A percentile compares a stretch with the other conserved stretches of the same genome.
Conservation (phyloP, 2,888 invertebrate species). For the Argyra leucocephala region DNA sequence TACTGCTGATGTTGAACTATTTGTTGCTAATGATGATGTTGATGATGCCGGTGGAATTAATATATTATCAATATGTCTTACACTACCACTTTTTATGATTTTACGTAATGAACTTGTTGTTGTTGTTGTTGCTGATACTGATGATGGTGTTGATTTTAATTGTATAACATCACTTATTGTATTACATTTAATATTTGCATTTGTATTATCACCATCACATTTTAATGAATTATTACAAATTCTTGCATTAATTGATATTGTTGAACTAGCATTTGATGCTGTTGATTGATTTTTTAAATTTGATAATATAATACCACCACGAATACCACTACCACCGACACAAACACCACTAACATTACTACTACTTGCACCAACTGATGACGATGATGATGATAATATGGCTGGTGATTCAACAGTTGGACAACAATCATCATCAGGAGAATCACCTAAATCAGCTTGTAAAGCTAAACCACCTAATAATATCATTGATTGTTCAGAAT, state of each 20-base stretch:
- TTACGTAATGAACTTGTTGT: neutral
- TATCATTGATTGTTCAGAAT: constrained; percentile 56
- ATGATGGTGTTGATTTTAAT: neutral
- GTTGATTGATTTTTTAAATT: neutral
- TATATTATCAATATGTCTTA: neutral
- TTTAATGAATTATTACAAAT: neutral
- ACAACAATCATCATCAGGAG: constrained; percentile 44
- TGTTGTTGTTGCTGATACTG: constrained; percentile 25
- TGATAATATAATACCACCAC: neutral
- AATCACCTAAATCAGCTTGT: constrained; percentile 87
- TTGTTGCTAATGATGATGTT: constrained; percentile 27
- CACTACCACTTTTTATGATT: neutral
- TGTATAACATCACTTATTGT: neutral
- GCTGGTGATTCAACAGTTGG: neutral
- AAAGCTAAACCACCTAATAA: constrained; percentile 80
- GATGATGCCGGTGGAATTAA: constrained; percentile 37
- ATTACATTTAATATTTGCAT: constrained; percentile 1
- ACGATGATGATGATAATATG: constrained; percentile 21
- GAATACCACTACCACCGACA: neutral
- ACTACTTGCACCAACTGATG: constrained; percentile 14
- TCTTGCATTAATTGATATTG: neutral
- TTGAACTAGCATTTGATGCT: neutral
- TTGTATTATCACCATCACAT: neutral
- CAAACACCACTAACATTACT: neutral
- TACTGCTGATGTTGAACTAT: constrained; percentile 21